phyloP scores from a whole-genome alignment of 1,140 invertebrate species.

The Rhizoglyphus robini region DNA sequence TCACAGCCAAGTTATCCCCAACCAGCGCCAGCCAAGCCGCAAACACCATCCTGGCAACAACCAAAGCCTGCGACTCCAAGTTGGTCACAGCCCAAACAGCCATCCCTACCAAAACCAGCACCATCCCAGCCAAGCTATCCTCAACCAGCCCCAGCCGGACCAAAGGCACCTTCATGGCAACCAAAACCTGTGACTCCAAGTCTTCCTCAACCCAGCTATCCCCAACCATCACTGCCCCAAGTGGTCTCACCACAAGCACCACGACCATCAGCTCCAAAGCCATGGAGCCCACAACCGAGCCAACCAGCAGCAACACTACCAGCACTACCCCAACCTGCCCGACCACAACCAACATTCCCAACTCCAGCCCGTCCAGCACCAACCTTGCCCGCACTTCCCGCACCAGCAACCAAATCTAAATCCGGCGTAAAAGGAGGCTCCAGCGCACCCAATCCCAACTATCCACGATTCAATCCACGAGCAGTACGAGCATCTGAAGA shows the following conservation, averaged over 20 bases:
- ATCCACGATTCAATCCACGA: conserved; percentile 13
- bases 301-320: neutral
- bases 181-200: conserved; percentile 4
- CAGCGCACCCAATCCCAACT: neutral
- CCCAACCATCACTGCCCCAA: neutral
- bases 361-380: neutral
- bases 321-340: neutral
- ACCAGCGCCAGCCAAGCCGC: neutral
- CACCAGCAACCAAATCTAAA: conserved; percentile 1
- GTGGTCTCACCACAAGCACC: neutral
- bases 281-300: neutral
- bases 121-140: neutral
- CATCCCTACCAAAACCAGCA: neutral
- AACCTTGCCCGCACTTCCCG: neutral
- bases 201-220: neutral
- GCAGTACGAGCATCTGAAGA: neutral
- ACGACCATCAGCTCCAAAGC: neutral
- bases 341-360: neutral
- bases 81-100: neutral
- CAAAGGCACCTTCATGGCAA: neutral
- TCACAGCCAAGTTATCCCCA: neutral
- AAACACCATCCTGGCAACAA: neutral
- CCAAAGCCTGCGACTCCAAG: conserved; percentile 2
- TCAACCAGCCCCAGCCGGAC: neutral
- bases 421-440: neutral